Base-by-base conservation (phyloP, 1,140 invertebrate genomes). In the Eueides isabella region DNA sequence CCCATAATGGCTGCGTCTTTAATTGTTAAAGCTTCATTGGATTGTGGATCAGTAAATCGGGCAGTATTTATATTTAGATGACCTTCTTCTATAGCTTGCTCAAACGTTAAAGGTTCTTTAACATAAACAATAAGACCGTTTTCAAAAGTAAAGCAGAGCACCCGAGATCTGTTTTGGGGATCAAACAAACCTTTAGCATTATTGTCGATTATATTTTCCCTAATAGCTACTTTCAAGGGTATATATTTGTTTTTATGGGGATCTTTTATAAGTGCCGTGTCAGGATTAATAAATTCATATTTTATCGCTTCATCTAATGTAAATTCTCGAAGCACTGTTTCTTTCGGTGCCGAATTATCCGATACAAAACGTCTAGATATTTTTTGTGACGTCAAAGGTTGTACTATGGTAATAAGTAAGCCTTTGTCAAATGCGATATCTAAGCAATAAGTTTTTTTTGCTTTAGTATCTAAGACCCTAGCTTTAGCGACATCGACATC, bases 1-100 rank as follows among this genome's bases (percentile, higher is more conserved):
- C 98, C 97, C 23, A 96, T 93, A 72, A 95, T 95, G 63, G 98
- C 94, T 2, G 98, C 97, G 85, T 98, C 97, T 94, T 97, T 97
- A 14, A 99, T 94, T 16, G 96, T 96, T n/a, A 97, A 88, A 41
- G 95, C 89, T 89, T 96, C 95, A 55, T 95, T 95, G 71, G 95
- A 95, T 82, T 94, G 85, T 81, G 97, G 96, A 94, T 97, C 96
- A 38, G 94, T 96, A 77, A 97, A 95, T 90, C 95, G 95, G 61
- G 96, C 96, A n/a, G 95, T 96, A 75, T 92, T 93, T 11, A 97
- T 82, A 86, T 97, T 96, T 61, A 98, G 89, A 70, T 94, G 91
- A 78, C 95, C 96, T 75, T 94, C 94, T 86, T 97, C 97, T 63
- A 97, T 94, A 6, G 97, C 97, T 85, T 95, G 93, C 83, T 97